Evolutionary conservation across 2,888 invertebrate species (phyloP).

Genomic region (Craniophora ligustri): DNA sequence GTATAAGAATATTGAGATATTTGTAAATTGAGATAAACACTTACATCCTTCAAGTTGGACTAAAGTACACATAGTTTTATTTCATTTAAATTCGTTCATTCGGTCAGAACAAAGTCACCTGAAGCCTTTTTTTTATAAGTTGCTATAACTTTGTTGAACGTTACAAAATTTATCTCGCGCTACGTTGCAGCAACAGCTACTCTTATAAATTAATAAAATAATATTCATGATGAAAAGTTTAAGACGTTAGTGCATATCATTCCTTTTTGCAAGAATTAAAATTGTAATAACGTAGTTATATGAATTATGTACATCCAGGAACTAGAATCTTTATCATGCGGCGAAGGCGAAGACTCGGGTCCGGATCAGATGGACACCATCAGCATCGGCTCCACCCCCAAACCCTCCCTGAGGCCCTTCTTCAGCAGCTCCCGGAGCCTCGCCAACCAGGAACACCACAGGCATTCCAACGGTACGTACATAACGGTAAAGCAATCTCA

Average conservation of each 20-base stretch:
- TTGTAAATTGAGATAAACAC: too few relatives aligned
- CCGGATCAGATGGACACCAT: slow-evolving; percentile 97
- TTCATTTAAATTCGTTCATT: too few relatives aligned
- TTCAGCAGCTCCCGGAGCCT: slow-evolving; percentile 97
- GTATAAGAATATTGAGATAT: too few relatives aligned
- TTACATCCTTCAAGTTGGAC: too few relatives aligned
- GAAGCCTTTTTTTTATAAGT: neutral
- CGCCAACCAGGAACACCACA: slow-evolving; percentile 85
- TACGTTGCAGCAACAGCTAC: slow-evolving; percentile 5
- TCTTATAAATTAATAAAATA: too few relatives aligned
- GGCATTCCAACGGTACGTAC: slow-evolving; percentile 82
- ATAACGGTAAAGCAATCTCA: slow-evolving; percentile 19
- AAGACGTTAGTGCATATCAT: too few relatives aligned
- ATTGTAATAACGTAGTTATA: neutral
- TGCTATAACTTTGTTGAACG: neutral
- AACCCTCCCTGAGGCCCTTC: slow-evolving; percentile 98
- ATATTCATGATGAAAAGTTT: too few relatives aligned
- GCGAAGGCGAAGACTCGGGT: slow-evolving; percentile 95
- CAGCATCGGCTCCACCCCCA: slow-evolving; percentile 98
- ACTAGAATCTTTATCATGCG: slow-evolving; percentile 96
- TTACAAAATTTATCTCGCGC: neutral
- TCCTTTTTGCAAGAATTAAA: too few relatives aligned
- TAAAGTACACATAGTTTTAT: too few relatives aligned
- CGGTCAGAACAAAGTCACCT: too few relatives aligned
- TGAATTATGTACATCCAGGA: slow-evolving; percentile 90